Percentiles rank a stretch among this genome's conserved stretches.
These are phyloP conservation scores for Eciton burchellii DNA, from an alignment of 1,140 invertebrate species.

Conservation along the genomic window DNA sequence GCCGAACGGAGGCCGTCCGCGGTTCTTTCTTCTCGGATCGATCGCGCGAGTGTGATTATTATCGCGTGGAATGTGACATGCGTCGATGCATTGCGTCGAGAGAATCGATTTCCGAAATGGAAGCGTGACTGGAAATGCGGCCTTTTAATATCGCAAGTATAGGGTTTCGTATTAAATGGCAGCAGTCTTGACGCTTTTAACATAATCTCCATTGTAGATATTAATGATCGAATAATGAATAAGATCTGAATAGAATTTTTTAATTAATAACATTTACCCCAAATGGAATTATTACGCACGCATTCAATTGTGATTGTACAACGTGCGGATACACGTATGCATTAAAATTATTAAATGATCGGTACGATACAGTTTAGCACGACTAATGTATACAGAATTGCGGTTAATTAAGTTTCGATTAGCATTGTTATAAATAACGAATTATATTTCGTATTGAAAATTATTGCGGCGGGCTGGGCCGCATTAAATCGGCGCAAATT, in stretches of 20 bases:
- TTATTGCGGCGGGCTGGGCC: not conserved
- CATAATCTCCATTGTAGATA: not conserved
- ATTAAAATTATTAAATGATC: slow-evolving; percentile 28
- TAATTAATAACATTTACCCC: not conserved
- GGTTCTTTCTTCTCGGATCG: not conserved
- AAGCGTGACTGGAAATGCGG: not conserved
- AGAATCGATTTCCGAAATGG: slow-evolving; percentile 9
- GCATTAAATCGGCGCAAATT: slow-evolving; percentile 16
- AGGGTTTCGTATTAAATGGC: not conserved
- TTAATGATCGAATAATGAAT: not conserved
- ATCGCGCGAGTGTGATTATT: slow-evolving; percentile 48
- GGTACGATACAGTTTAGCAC: slow-evolving; percentile 1
- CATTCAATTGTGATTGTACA: slow-evolving; percentile 10
- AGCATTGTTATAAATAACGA: slow-evolving; percentile 33
- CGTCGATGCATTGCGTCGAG: slow-evolving; percentile 22
- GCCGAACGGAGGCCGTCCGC: not conserved
- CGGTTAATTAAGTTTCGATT: slow-evolving; percentile 27
- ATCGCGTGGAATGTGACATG: slow-evolving; percentile 36
- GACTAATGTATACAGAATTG: slow-evolving; percentile 9
- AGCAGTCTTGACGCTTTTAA: not conserved
- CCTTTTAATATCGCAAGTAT: not conserved
- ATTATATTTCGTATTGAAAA: slow-evolving; percentile 38
- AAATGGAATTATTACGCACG: not conserved
- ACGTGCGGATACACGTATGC: not conserved
- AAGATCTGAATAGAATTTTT: not conserved